These are phyloP conservation scores for Sarcophaga rosellei DNA, from an alignment of 2,888 invertebrate genomes.

Conservation along the genomic window DNA sequence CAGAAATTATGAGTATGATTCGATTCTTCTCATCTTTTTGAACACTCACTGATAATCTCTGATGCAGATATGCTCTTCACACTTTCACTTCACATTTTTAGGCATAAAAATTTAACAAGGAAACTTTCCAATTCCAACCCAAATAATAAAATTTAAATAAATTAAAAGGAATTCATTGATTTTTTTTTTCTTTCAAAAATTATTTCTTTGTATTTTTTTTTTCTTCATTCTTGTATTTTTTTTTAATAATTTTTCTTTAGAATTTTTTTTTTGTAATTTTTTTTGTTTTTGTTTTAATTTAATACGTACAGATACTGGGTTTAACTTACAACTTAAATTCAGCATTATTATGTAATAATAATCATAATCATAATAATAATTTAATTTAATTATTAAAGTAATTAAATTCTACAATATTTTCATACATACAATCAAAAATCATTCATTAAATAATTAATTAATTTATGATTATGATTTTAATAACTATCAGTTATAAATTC, in stretches of 20 bases:
- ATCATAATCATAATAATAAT: not conserved
- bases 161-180: slow-evolving; percentile 16
- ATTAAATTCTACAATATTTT: slow-evolving; percentile 35
- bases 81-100: no score
- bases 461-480: slow-evolving; percentile 24
- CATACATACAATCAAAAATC: not conserved
- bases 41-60: no score
- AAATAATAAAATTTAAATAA: not conserved
- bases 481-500: slow-evolving; percentile 60
- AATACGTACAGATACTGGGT: slow-evolving; percentile 55
- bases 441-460: slow-evolving; percentile 19
- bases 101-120: not conserved
- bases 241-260: slow-evolving; percentile 49
- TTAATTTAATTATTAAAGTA: not conserved
- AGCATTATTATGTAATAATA: slow-evolving; percentile 52
- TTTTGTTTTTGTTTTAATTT: slow-evolving; percentile 25
- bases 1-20: no score
- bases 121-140: not conserved
- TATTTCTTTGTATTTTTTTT: slow-evolving; percentile 62
- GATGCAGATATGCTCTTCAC: no score
- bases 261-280: slow-evolving; percentile 36
- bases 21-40: no score
- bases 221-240: slow-evolving; percentile 5
- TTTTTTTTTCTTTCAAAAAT: slow-evolving; percentile 63
- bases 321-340: slow-evolving; percentile 56